Conservation (phyloP, 2,797 vertebrate species). For the Enteromius mattozi region DNA sequence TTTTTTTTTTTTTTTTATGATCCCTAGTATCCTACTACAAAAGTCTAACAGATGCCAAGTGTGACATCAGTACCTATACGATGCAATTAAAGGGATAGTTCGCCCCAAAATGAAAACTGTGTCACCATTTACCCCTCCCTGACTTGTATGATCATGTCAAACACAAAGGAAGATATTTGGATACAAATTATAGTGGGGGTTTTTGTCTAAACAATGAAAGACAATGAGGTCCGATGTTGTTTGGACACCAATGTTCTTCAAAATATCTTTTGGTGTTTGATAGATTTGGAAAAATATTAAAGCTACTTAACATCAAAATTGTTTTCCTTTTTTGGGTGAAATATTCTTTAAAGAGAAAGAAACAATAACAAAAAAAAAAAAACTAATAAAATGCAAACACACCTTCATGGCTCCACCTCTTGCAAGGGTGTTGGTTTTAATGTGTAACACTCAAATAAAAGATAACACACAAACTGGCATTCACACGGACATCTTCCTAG, state of each 20-base stretch:
- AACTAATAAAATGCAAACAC: too few relatives aligned
- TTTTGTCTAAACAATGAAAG: background rate
- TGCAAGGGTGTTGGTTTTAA: constrained; percentile 16
- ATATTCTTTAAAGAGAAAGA: background rate
- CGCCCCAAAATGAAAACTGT: background rate
- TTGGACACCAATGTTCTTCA: background rate
- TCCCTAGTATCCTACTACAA: background rate
- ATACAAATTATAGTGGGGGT: background rate
- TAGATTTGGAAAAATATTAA: background rate
- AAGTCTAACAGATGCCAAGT: background rate
- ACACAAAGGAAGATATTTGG: background rate
- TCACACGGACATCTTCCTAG: background rate
- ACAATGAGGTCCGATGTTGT: background rate
- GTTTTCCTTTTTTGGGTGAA: background rate
- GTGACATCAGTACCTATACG: background rate
- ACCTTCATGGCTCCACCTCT: background rate
- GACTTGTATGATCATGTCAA: background rate
- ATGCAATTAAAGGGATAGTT: background rate
- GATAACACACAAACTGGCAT: too few relatives aligned
- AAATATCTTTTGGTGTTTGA: background rate
- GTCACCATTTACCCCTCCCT: background rate
- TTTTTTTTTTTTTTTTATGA: too few relatives aligned
- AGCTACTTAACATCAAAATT: background rate
- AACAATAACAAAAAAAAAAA: too few relatives aligned
- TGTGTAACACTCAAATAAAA: constrained; percentile 2